Base-by-base conservation (phyloP, 2,888 invertebrate genomes). In the Nycteola revayana region DNA sequence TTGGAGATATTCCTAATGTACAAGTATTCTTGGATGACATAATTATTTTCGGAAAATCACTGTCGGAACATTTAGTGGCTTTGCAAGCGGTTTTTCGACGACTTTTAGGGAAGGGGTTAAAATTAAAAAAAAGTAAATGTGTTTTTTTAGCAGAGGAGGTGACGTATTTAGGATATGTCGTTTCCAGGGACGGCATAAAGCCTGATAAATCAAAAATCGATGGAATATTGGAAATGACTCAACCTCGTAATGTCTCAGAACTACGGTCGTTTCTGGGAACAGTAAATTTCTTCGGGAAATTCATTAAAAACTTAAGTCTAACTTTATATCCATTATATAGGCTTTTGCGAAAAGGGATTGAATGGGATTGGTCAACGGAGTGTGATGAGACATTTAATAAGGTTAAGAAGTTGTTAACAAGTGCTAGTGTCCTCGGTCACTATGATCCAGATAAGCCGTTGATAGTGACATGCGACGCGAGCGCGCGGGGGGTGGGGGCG, bases 391-490 rank as follows among this genome's bases (percentile, higher is more conserved):
- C 40, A 1, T 49, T 57, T 25, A 8, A 6, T 1, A 11, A 39
- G n/a, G 25, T 49, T n/a, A 60, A 58, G 34, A 4, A 26, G 0
- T 24, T 38, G 2, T 26, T 52, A 28, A 27, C 23, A 3, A 38
- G 46, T 14, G 28, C 29, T 1, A 28, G 33, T 5, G 48, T 50
- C 0, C 25, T 54, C 6, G 39, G 43, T 1, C 49, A 54, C 26
- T 58, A 49, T 20, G 42, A 52, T 20, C 45, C 42, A 1, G 28
- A 27, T n/a, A 32, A 36, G 9, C 33, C 32, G 6, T 20, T 39
- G 5, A 14, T 47, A 0, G 6, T 59, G 25, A 55, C 50, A 6
- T 45, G 46, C 14, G 58, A 55, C 25, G n/a, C n/a, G n/a, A n/a
- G n/a, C n/a, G n/a, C n/a, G n/a, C n/a, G n/a, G n/a, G n/a, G n/a